Percentiles rank a stretch among this genome's conserved stretches.
These are phyloP conservation scores for Oxyscelio sp. DNA, from an alignment of 2,888 invertebrate genomes.

Conservation along the genomic window DNA sequence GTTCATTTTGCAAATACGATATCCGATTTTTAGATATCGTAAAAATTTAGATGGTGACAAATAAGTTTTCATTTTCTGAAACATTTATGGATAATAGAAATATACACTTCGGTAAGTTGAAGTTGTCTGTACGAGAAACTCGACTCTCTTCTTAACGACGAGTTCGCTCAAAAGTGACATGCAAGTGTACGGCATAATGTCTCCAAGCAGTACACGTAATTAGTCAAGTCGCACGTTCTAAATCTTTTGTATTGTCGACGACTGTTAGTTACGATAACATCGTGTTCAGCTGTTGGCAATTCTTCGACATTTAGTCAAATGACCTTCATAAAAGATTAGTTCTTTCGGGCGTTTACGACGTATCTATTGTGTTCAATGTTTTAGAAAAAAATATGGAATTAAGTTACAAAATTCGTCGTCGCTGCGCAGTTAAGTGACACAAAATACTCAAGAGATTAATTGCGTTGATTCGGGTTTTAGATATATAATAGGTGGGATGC, in stretches of 20 bases:
- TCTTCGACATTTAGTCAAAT: constrained; percentile 9
- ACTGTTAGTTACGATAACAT: constrained; percentile 54
- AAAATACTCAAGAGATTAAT: not conserved
- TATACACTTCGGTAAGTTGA: too few relatives aligned
- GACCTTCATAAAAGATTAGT: constrained; percentile 33
- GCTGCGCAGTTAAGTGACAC: not conserved
- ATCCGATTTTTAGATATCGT: too few relatives aligned
- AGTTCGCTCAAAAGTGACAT: not conserved
- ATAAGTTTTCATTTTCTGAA: too few relatives aligned
- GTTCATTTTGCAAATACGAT: not conserved
- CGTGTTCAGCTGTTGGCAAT: constrained; percentile 18
- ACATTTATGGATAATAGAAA: too few relatives aligned
- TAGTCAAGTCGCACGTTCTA: constrained; percentile 70
- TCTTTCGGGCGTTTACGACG: too few relatives aligned
- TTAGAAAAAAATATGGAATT: not conserved
- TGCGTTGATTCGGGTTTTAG: not conserved
- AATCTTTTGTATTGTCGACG: constrained; percentile 52
- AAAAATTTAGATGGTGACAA: too few relatives aligned
- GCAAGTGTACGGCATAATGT: constrained; percentile 9
- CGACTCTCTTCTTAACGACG: constrained; percentile 6
- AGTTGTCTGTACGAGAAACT: too few relatives aligned
- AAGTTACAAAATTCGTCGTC: not conserved
- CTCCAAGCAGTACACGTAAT: constrained; percentile 58
- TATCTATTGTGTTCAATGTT: too few relatives aligned
- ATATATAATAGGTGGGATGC: not conserved